Evolutionary conservation across 2,888 invertebrate species (phyloP).

Genomic region (Ornithoptera priamus): DNA sequence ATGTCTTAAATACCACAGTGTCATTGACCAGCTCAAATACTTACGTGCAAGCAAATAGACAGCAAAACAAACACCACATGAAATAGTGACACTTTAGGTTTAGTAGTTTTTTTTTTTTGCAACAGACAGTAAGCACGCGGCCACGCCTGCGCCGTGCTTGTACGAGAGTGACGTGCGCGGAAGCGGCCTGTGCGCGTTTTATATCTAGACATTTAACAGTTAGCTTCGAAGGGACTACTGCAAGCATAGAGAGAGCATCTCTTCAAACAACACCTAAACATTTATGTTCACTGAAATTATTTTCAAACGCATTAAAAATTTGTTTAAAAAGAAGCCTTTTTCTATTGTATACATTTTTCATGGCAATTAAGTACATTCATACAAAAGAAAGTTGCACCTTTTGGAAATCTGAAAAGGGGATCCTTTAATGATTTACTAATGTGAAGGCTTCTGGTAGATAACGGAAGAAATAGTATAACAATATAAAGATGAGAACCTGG

Average conservation of each 20-base stretch:
- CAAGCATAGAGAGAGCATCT: slow-evolving; percentile 48
- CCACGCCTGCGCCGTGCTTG: slow-evolving; percentile 59
- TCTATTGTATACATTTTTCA: not conserved
- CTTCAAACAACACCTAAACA: slow-evolving; percentile 21
- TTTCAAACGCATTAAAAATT: not conserved
- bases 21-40: slow-evolving; percentile 51
- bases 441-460: too few species aligned
- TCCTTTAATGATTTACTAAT: too few species aligned
- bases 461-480: too few species aligned
- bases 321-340: not conserved
- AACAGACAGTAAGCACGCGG: slow-evolving; percentile 53
- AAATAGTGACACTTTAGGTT: slow-evolving; percentile 42
- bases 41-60: slow-evolving; percentile 50
- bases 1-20: slow-evolving; percentile 54
- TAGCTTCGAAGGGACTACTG: slow-evolving; percentile 63
- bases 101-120: slow-evolving; percentile 34
- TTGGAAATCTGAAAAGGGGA: too few species aligned
- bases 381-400: too few species aligned
- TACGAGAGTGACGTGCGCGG: slow-evolving; percentile 73
- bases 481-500: too few species aligned
- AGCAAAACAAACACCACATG: slow-evolving; percentile 52
- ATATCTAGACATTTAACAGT: slow-evolving; percentile 76
- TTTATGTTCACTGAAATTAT: not conserved
- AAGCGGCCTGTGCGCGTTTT: slow-evolving; percentile 61
- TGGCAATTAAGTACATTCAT: too few species aligned